Evolutionary conservation across 1,140 invertebrate genomes (phyloP).

Genomic region (Papilio helenus): DNA sequence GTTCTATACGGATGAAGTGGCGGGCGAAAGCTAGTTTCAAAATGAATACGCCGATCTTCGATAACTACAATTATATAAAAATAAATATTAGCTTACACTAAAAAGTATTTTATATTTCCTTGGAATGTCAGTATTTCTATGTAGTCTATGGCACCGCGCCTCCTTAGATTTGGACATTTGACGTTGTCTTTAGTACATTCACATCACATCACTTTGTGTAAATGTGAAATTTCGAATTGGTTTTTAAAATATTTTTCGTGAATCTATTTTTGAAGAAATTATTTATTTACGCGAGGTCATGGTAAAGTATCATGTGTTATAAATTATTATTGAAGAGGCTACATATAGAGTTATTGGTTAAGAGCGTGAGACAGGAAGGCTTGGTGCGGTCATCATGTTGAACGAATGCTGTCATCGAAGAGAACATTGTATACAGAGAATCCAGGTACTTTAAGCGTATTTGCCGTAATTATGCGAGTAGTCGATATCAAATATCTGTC

Average conservation of each 20-base stretch:
- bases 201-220: conserved; percentile 67
- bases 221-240: conserved; percentile 77
- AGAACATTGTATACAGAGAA: conserved; percentile 57
- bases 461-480: neutral
- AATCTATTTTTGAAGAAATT: conserved; percentile 80
- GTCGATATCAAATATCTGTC: neutral
- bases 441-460: conserved; percentile 57
- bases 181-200: conserved; percentile 59
- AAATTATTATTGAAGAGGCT: conserved; percentile 65
- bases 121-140: conserved; percentile 44
- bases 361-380: conserved; percentile 53
- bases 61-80: no score
- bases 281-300: conserved; percentile 74
- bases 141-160: conserved; percentile 50
- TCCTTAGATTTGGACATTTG: conserved; percentile 57
- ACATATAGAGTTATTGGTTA: conserved; percentile 53
- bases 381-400: conserved; percentile 72
- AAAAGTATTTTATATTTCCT: conserved; percentile 37
- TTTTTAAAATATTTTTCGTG: conserved; percentile 80
- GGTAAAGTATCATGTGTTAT: conserved; percentile 76
- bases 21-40: no score
- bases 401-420: conserved; percentile 76
- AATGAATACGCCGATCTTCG: no score
- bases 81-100: neutral
- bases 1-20: no score